phyloP scores from a whole-genome alignment of 2,797 vertebrate species.

The Halcyon leucocephala region DNA sequence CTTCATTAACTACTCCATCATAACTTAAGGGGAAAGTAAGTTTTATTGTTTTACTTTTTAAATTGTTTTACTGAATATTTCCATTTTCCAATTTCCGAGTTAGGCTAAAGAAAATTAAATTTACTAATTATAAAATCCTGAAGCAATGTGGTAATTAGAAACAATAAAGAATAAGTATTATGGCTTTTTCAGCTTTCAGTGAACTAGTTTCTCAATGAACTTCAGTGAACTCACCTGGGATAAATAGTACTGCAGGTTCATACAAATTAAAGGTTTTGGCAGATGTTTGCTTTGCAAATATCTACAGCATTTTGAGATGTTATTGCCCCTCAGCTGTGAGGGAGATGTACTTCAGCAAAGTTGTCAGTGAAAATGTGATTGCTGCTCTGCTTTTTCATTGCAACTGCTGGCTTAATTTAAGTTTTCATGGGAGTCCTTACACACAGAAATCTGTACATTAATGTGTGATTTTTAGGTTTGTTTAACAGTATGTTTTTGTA shows the following conservation, averaged over 20 bases:
- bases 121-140: not conserved
- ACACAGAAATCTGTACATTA: not conserved
- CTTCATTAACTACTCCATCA: not conserved
- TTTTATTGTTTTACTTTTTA: not conserved
- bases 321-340: slow-evolving; percentile 25
- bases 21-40: not conserved
- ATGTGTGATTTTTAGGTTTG: not conserved
- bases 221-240: not conserved
- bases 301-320: not conserved
- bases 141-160: not conserved
- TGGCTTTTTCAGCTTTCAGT: not conserved
- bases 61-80: not conserved
- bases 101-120: slow-evolving; percentile 22
- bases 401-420: not conserved
- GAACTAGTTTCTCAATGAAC: not conserved
- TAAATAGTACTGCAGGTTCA: not conserved
- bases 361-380: not conserved
- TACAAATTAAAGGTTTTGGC: slow-evolving; percentile 5
- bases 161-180: not conserved
- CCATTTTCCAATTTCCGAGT: not conserved
- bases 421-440: not conserved
- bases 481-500: slow-evolving; percentile 30
- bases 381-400: not conserved
- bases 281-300: slow-evolving; percentile 36
- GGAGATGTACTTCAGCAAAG: not conserved